Evolutionary conservation across 1,140 invertebrate species (phyloP), one percentile per base, ranked within the genome.

Genomic region (Melipona quadrifasciata): DNA sequence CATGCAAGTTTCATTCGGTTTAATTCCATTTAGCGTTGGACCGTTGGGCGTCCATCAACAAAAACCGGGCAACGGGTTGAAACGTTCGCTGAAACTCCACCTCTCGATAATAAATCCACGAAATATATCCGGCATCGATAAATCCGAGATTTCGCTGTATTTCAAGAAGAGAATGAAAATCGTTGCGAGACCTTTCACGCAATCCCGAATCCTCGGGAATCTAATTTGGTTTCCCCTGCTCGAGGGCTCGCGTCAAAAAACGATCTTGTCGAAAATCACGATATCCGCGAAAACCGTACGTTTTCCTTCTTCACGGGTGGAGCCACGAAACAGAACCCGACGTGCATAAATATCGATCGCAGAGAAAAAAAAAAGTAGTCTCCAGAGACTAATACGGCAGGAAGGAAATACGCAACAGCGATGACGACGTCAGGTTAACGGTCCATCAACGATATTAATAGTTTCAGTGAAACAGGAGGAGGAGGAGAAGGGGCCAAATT

Each of bases 401-500:
- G 24, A 51, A 21, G 34, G 34, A 58, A 71, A 34, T 39, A n/a
- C 39, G n/a, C 17, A 53, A 11, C 24, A 70, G 64, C 17, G 39
- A 47, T 24, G 19, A 27, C 61, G 75, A 65, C 19, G 39, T 17
- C 39, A 17, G 61, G 47, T 10, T 61, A 65, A 77, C 17, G 17
- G 53, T 58, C 55, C 72, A 72, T 80, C 67, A 34, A 34, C 47
- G 80, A 75, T 74, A 75, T 65, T 53, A 55, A 75, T 74, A 65
- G 47, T 39, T 6, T 3, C 21, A 21, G 2, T 47, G 51, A 19
- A 61, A 31, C 1, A 53, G 55, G 10, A 31, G 55, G 16, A 31
- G 55, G 16, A 51, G 5, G 14, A 47, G 55, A 21, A 72, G 51
- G n/a, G 58, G 71, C 27, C 71, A 58, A 82, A 82, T 76, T 5